Evolutionary conservation across 2,888 invertebrate genomes (phyloP).

Genomic region (Acanthococcus lagerstroemiae): DNA sequence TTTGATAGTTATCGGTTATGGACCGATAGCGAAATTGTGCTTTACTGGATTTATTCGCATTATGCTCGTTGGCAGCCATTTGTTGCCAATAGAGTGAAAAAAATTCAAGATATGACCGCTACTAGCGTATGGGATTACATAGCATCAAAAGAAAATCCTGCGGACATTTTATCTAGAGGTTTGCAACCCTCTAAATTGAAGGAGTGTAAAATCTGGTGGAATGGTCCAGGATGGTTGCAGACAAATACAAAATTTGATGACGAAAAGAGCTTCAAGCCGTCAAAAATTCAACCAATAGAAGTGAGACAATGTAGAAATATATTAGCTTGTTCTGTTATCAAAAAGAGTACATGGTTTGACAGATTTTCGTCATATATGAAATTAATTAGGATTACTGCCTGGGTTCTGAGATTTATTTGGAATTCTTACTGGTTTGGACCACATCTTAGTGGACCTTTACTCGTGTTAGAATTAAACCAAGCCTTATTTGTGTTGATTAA

Average conservation of each 20-base stretch:
- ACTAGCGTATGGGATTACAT: neutral
- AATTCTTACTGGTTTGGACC: neutral
- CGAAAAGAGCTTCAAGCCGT: neutral
- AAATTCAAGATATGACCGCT: neutral
- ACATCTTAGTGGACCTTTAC: neutral
- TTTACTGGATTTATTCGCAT: neutral
- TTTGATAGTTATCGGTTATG: neutral
- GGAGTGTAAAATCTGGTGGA: neutral
- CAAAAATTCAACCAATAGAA: neutral
- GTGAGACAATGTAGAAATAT: neutral
- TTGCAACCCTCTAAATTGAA: neutral
- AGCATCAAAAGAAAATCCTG: neutral
- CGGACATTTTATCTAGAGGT: neutral
- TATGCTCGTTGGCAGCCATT: constrained; percentile 13
- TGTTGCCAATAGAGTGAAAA: constrained; percentile 26
- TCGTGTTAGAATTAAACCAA: neutral
- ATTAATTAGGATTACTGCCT: no score
- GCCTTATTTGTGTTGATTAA: neutral
- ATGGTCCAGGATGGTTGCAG: neutral
- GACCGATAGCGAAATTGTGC: neutral
- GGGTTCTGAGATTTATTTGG: neutral
- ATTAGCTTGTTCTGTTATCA: neutral
- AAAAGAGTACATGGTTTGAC: no score
- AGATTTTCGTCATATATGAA: no score
- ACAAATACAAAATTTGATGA: neutral